Evolutionary conservation across 2,888 invertebrate genomes (phyloP), one percentile per base, ranked within the genome.

Genomic region (Ellobium chinense): DNA sequence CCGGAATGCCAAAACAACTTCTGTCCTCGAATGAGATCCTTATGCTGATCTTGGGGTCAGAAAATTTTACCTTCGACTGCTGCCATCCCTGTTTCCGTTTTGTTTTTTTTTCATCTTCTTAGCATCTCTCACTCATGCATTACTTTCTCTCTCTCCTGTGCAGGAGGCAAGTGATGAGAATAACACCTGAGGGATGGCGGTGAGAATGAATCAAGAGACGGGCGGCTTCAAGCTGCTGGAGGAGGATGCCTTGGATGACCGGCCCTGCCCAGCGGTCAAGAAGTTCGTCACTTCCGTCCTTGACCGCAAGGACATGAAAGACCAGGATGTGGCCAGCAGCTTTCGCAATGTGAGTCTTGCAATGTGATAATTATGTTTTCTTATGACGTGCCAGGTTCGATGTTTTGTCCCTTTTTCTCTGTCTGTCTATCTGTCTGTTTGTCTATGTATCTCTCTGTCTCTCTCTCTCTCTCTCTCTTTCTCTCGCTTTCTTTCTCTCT

Each of bases 311-410:
- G 82, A 85, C 60, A 77, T 85, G 74, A 87, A 87, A 81, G 88
- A 87, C 60, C 86, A 86, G 69, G 88, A 88, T 60, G 85, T 87
- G 81, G 83, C 84, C 62, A 85, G 80, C 80, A 85, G 85, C 76
- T 85, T 87, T 79, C 87, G 86, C 27, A 88, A 87, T 80, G 88
- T 87, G 82, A 87, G 87, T 86, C 31, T 24, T 18, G 9, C 18
- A 18, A 46, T 46, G 9, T 46, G 46, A 46, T 18, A 7, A 46
- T 46, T 46, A 18, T 46, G n/a, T n/a, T n/a, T n/a, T n/a, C n/a
- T n/a, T n/a, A n/a, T n/a, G n/a, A n/a, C n/a, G n/a, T n/a, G n/a
- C n/a, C n/a, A n/a, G n/a, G n/a, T n/a, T n/a, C n/a, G 21, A 58
- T 58, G 3, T 58, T 27, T 14, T n/a, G 4, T 56, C 27, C 21